Base-by-base conservation (phyloP, 2,113 vertebrate genomes). In the Oreochromis spilurus region DNA sequence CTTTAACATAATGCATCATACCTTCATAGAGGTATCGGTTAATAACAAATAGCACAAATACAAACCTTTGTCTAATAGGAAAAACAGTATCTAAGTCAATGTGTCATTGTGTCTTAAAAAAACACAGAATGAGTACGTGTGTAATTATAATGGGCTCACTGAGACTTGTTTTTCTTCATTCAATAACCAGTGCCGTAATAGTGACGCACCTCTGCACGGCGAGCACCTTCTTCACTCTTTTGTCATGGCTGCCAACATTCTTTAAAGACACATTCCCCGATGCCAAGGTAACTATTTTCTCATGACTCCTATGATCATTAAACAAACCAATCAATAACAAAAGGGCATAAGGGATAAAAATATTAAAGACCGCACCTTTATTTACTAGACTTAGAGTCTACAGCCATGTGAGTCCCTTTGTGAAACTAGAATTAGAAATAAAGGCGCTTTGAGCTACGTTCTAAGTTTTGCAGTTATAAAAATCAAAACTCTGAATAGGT, bases 231-330 rank as follows among this genome's bases (percentile, higher is more conserved):
- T 99, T 99, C 96, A 97, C 97, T 8, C 96, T 99, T 40, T 96
- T 99, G 87, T 99, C 98, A 65, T 99, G 99, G 99, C 95, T 99
- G 88, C 99, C 99, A 1, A 99, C 98, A 1, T 99, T 97, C 96
- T 99, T 99, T 58, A 97, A 97, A 93, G 98, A 99, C 90, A 97
- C 96, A 2, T 99, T 97, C 88, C 98, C 98, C 0, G 95, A 97
- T n/a, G 96, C 98, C 4, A 98, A 99, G 97, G 99, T 99, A 93
- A 95, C 36, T 26, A n/a, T 54, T 26, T 53, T 19, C 34, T 78
- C 48, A 17, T 34, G 12, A 31, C 34, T 19, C 26, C 12, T 16
- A 26, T 48, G 14, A 19, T n/a, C 3, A 12, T 57, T 14, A 65
- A 9, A 72, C 6, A 8, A 60, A 40, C 38, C 6, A 50, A 50